Base-by-base conservation (phyloP, 2,888 invertebrate genomes). In the Xestia sexstrigata region DNA sequence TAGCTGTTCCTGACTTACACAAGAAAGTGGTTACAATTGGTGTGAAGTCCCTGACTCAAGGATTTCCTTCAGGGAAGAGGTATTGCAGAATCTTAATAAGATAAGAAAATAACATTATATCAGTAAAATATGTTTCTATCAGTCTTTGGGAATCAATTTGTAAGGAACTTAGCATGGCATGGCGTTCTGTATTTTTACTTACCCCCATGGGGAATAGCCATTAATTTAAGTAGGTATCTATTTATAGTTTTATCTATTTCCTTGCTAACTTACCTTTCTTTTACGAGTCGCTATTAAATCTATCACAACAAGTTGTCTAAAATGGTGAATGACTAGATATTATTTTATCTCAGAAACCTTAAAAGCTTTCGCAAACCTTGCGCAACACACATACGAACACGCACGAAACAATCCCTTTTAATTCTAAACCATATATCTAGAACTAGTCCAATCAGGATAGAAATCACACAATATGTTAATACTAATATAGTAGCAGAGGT, bases 401-500 rank as follows among this genome's bases (percentile, higher is more conserved):
- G 79, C 58, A 58, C 5, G 49, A 58, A 60, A 82, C 76, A 82
- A 85, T 62, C 69, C 58, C 68, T 47, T 85, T 70, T 74, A 60
- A 80, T 52, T 74, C 35, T 52, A 52, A 47, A 20, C 63, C 35
- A 79, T 80, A 70, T 67, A 70, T 49, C 42, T 73, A 42, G 73
- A 82, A 77, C 70, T 66, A 69, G 74, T 79, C 39, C 60, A 79
- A 78, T 85, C 49, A 58, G n/a, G 35, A 67, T 70, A 65, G 65
- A 84, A 55, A 84, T 76, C 62, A 72, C 60, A 81, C 72, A 70
- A 74, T 65, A 81, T 74, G 63, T 60, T 75, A 81, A 75, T 81
- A 70, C 52, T 70, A 77, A 79, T 79, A 69, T 52, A 73, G 73
- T 79, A 68, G 73, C 68, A 58, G 58, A 81, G 58, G 78, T 79